Conservation (phyloP, 2,797 vertebrate genomes). For the Lagorchestes hirsutus region DNA sequence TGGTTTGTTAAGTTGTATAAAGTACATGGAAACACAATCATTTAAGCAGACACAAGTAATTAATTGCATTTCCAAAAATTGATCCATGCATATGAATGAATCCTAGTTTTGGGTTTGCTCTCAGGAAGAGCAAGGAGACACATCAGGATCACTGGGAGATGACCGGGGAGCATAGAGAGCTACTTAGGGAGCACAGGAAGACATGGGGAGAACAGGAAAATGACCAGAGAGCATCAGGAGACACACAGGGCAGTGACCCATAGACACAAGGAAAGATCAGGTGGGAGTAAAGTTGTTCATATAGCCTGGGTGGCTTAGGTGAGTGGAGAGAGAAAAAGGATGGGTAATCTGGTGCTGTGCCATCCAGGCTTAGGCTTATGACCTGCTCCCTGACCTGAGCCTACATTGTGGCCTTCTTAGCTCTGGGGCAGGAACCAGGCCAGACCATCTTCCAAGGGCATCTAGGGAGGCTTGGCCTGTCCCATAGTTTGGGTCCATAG, state of each 20-base stretch:
- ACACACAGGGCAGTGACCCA: neutral
- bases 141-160: neutral
- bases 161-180: neutral
- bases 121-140: neutral
- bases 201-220: neutral
- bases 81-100: conserved; percentile 70
- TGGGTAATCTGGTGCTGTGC: neutral
- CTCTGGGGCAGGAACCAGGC: neutral
- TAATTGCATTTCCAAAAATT: conserved; percentile 74
- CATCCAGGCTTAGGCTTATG: neutral
- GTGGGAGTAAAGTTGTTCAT: neutral
- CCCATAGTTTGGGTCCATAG: neutral
- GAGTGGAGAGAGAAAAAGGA: neutral
- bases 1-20: conserved; percentile 66
- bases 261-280: neutral
- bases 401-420: neutral
- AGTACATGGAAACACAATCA: conserved; percentile 65
- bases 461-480: neutral
- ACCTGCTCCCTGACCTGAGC: neutral
- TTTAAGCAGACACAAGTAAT: conserved; percentile 73
- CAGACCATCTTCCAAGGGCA: neutral
- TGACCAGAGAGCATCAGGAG: neutral
- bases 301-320: neutral
- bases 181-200: neutral
- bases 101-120: conserved; percentile 12